Evolutionary conservation across 2,888 invertebrate genomes (phyloP).

Genomic region (Malthinus flaveolus): DNA sequence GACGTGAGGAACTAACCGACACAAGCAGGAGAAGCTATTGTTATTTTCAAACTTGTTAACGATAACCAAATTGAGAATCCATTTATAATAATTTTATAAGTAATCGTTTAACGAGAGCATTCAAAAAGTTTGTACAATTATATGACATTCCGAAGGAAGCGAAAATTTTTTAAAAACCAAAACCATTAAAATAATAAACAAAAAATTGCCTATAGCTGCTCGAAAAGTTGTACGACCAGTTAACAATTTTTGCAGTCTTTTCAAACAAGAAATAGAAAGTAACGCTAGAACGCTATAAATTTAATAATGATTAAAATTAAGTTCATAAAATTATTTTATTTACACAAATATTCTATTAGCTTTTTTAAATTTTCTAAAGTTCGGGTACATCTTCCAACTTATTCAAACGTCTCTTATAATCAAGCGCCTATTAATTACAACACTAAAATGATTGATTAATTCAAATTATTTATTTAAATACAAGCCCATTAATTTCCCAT

Average conservation of each 20-base stretch:
- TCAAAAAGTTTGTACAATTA: constrained; percentile 5
- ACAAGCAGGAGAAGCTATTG: constrained; percentile 27
- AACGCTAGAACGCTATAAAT: no score
- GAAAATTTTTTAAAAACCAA: background rate
- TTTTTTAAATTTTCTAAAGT: no score
- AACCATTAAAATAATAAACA: constrained; percentile 4
- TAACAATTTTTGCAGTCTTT: constrained; percentile 2
- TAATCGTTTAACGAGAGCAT: background rate
- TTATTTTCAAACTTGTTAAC: constrained; percentile 7
- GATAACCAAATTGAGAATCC: constrained; percentile 8
- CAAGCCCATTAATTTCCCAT: no score
- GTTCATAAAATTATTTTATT: no score
- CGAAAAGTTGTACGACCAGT: constrained; percentile 6
- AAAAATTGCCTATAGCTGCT: constrained; percentile 2
- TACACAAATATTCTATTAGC: no score
- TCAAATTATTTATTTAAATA: no score
- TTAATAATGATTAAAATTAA: no score
- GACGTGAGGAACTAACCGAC: constrained; percentile 37
- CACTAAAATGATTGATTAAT: no score
- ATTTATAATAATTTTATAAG: constrained; percentile 1
- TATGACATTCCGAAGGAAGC: background rate
- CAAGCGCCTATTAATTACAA: no score
- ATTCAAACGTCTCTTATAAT: no score
- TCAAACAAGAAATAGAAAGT: background rate
- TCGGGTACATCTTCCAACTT: no score